Evolutionary conservation across 1,140 invertebrate species (phyloP), one percentile per base, ranked within the genome.

Genomic region (Dinoponera quadriceps): DNA sequence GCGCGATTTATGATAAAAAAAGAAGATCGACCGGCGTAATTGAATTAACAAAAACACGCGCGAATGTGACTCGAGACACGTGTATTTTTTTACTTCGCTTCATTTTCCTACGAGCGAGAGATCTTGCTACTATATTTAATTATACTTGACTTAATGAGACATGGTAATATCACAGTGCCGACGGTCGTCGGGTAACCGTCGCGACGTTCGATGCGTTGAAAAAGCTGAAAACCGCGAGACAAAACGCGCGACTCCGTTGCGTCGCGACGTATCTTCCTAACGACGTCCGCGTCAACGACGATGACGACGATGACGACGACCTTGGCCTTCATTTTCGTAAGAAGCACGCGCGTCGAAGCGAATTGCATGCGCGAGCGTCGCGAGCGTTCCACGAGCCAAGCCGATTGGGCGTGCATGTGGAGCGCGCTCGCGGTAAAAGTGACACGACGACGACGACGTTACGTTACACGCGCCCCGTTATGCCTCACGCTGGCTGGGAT

Each of bases 311-410:
- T 14, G 66, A 71, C 55, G 60, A n/a, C 44, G 85, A 85, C 91
- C 91, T 92, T 92, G 91, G 90, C 90, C 91, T 92, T 92, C 86
- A 85, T 86, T 88, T 85, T 75, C 38, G 82, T 86, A 77, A 68
- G 72, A 86, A 80, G 69, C 63, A 74, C 75, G 38, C 59, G 66
- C 22, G 65, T 87, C 66, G 85, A 68, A 90, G 89, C 85, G 72
- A 90, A 89, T 87, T 75, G 85, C 85, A 88, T 84, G 84, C 86
- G 72, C 80, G 75, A 87, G 9, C 11, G 38, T 44, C 7, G 82
- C 77, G 74, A n/a, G 82, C 68, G 85, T 78, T 84, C 71, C 57
- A 66, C 84, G 60, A 88, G 85, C 87, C 77, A 86, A 89, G 63
- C 81, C 75, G 83, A 54, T 82, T 60, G 57, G 62, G 62, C 78